Evolutionary conservation across 2,113 vertebrate species (phyloP), one percentile per base, ranked within the genome.

Genomic region (Cebidichthys violaceus): DNA sequence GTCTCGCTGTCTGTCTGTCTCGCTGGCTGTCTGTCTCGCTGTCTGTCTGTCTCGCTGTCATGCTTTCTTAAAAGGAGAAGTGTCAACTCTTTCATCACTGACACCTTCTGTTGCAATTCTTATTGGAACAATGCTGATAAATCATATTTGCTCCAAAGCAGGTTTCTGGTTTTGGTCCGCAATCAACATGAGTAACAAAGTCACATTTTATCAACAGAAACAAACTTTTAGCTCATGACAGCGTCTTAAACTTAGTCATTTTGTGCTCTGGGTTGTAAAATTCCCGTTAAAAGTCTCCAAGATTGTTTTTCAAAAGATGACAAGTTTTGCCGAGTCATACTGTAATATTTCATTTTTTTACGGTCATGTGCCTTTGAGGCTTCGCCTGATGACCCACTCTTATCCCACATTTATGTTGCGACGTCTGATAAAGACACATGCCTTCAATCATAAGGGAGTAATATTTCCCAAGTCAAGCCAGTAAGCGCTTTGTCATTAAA

Each of bases 391-490:
- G 68, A 75, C 39, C 75, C 27, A n/a, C 14, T 81, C 61, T 43
- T 13, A 64, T 43, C 24, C 77, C 74, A 74, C 68, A 68, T 76
- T 60, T 50, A 17, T 64, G 59, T 70, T 75, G 65, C 9, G 0
- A 41, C 0, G 2, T 84, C 65, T 76, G 47, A 35, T 11, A 18
- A 43, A 24, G 22, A 83, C 86, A 77, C 80, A 33, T 69, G 78
- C 35, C 33, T 41, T 59, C 22, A 71, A 81, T 90, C 90, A 90
- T 76, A 37, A 84, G 87, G 9, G 47, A 57, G 33, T 3, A 15
- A 24, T 59, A 66, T 87, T 89, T 61, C 77, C 55, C 55, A 77
- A 74, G 33, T 60, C 60, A 41, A 50, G 72, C 7, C 62, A 67
- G 31, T 27, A 17, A 69, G 11, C 1, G 4, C 47, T 22, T 5